Conservation (phyloP, 2,113 vertebrate species). For the Gorilla gorilla region DNA sequence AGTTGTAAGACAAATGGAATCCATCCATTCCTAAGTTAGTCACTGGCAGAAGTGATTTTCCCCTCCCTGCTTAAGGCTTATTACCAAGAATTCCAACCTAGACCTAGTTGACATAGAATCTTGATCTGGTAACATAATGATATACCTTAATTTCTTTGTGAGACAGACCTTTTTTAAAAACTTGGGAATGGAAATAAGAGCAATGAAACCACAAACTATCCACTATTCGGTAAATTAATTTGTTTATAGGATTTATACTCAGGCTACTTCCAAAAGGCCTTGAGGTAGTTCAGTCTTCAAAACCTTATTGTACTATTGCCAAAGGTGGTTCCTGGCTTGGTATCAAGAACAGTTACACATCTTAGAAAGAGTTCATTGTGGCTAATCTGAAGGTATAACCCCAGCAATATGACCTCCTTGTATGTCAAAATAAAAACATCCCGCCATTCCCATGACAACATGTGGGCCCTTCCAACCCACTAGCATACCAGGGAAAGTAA, state of each 20-base stretch:
- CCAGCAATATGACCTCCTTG: background rate
- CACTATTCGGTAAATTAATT: conserved; percentile 14
- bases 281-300: conserved; percentile 32
- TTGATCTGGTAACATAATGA: conserved; percentile 2
- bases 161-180: background rate
- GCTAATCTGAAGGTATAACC: background rate
- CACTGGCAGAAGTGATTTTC: background rate
- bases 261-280: conserved; percentile 39
- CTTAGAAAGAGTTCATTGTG: conserved; percentile 47
- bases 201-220: conserved; percentile 31
- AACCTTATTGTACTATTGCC: background rate
- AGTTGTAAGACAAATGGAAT: background rate
- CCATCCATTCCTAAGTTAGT: background rate
- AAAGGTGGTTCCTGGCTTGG: background rate
- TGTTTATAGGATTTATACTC: conserved; percentile 38
- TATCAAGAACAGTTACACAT: conserved; percentile 38
- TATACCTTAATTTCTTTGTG: conserved; percentile 21
- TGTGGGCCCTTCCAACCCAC: background rate
- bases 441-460: background rate
- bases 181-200: background rate
- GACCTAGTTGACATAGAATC: background rate
- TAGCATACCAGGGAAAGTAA: background rate
- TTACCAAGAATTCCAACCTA: background rate
- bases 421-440: conserved; percentile 51
- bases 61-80: background rate